phyloP scores from a whole-genome alignment of 2,888 invertebrate species.

The Brachynemurus nebulosus region DNA sequence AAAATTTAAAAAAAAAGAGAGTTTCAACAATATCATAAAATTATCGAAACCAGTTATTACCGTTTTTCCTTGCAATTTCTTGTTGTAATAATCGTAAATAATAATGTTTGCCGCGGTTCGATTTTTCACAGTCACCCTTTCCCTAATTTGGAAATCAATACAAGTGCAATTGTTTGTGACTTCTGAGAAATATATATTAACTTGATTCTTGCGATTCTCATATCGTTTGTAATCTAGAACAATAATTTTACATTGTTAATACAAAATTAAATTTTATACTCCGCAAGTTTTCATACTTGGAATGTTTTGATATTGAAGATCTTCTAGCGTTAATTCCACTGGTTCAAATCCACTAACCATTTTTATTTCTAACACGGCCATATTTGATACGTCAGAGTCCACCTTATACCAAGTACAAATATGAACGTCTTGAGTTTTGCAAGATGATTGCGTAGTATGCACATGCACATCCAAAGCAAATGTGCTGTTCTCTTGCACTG shows the following conservation, averaged over 20 bases:
- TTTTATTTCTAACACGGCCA: slow-evolving; percentile 45
- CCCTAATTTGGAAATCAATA: slow-evolving; percentile 33
- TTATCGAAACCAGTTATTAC: slow-evolving; percentile 29
- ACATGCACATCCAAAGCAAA: slow-evolving; percentile 36
- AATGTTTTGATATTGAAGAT: slow-evolving; percentile 30
- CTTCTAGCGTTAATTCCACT: slow-evolving; percentile 41
- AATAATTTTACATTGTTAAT: too few relatives aligned
- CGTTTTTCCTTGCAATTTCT: slow-evolving; percentile 37
- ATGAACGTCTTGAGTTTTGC: slow-evolving; percentile 12
- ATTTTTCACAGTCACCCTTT: slow-evolving; percentile 33
- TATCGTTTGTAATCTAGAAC: slow-evolving; percentile 36
- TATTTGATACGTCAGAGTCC: slow-evolving; percentile 39
- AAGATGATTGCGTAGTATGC: slow-evolving; percentile 22
- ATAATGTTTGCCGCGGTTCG: slow-evolving; percentile 39
- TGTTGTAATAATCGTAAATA: slow-evolving; percentile 50
- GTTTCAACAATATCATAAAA: not conserved
- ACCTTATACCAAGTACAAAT: slow-evolving; percentile 27
- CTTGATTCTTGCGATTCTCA: slow-evolving; percentile 34
- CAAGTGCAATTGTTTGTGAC: slow-evolving; percentile 33
- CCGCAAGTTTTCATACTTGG: not conserved
- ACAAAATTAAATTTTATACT: too few relatives aligned
- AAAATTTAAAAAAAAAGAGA: not conserved
- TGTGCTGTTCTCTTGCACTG: slow-evolving; percentile 33
- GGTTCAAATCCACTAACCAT: slow-evolving; percentile 50
- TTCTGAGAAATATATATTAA: slow-evolving; percentile 39